A percentile compares a stretch with the other conserved stretches of the same genome.
Evolutionary conservation across 2,113 vertebrate genomes (phyloP).

Genomic region (Caranx melampygus): DNA sequence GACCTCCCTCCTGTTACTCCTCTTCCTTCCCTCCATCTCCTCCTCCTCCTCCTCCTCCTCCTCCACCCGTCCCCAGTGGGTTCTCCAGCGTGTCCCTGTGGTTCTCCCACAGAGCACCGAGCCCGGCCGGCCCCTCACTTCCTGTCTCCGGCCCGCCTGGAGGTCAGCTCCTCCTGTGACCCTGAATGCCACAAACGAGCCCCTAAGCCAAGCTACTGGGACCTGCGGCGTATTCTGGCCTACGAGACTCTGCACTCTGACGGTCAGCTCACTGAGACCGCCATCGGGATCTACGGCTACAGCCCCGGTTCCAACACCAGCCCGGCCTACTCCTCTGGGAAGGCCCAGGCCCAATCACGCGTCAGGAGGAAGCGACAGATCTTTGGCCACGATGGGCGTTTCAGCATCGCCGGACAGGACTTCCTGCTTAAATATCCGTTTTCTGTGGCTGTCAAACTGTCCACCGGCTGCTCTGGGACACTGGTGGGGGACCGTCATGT

Average conservation of each 20-base stretch:
- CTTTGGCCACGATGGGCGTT: constrained; percentile 94
- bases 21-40: constrained; percentile 74
- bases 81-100: constrained; percentile 90
- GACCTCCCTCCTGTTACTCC: constrained; percentile 78
- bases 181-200: constrained; percentile 91
- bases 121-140: constrained; percentile 86
- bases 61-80: constrained; percentile 88
- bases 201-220: constrained; percentile 88
- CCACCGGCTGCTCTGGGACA: constrained; percentile 94
- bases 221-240: constrained; percentile 88
- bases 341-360: constrained; percentile 39
- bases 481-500: constrained; percentile 94
- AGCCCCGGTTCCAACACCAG: constrained; percentile 29
- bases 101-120: constrained; percentile 89
- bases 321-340: constrained; percentile 53
- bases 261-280: constrained; percentile 90
- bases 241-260: constrained; percentile 93
- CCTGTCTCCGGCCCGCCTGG: constrained; percentile 85
- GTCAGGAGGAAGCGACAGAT: constrained; percentile 92
- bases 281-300: constrained; percentile 91
- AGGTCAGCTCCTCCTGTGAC: constrained; percentile 90
- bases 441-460: constrained; percentile 95
- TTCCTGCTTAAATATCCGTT: constrained; percentile 94
- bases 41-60: constrained; percentile 54
- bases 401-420: constrained; percentile 93